Base-by-base conservation (phyloP, 2,888 invertebrate genomes). In the Cephalotes varians region DNA sequence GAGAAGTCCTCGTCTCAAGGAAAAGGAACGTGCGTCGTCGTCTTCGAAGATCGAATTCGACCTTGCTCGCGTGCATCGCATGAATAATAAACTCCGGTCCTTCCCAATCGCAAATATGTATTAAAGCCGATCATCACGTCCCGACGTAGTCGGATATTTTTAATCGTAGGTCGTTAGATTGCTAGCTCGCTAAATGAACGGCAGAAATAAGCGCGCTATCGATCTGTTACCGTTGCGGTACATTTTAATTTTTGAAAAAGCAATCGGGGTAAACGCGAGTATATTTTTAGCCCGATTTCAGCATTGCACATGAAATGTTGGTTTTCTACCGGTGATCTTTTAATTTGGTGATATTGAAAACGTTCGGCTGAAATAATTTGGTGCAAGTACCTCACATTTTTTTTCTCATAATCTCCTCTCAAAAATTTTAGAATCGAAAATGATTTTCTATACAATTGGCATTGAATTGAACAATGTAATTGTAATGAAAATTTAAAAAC, bases 1-100 rank as follows among this genome's bases (percentile, higher is more conserved):
- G 62, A 31, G 31, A 47, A 58, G 72, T 44, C 34, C 58, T 84
- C 85, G 74, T 58, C 74, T 76, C 31, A 64, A 56, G 54, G 58
- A 31, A 73, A 73, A 73, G 44, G 34, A 37, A 54, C 25, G 34
- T 18, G 47, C 74, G 21, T 34, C 69, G 60, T 73, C 44, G 72
- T 28, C 10, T 25, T 25, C 34, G 37, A 28, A 65, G 51, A 76
- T 65, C 76, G 51, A 76, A 54, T 40, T 65, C 31, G 76, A 67
- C 51, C 28, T 51, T 40, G 40, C 49, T 76, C 40, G 76, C 49
- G 12, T 21, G 25, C 15, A 34, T 54, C 34, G 18, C 49, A 37
- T 67, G 65, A 64, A 76, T 51, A 76, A 76, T 40, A 76, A 67
- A 54, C n/a, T n/a, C 37, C 51, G 37, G 15, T 31, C n/a, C 18